Percentiles rank a stretch among this genome's conserved stretches.
phyloP scores from a whole-genome alignment of 2,797 vertebrate genomes.

The Notolepis coatsorum region DNA sequence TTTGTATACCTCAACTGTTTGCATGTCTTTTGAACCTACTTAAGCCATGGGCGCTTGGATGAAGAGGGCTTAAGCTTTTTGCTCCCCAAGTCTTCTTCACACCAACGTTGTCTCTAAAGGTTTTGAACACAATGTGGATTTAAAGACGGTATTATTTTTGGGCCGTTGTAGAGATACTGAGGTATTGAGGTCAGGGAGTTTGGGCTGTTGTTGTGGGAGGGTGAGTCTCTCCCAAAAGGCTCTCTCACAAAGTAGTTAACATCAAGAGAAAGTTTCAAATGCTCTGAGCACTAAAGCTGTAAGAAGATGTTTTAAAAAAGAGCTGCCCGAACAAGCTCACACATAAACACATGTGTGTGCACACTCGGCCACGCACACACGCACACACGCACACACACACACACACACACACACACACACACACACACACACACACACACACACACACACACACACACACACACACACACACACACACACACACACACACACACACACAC shows the following conservation, averaged over 20 bases:
- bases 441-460: not conserved
- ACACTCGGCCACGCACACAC: constrained; percentile 29
- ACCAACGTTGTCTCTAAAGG: constrained; percentile 11
- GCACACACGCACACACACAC: not conserved
- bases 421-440: constrained; percentile 38
- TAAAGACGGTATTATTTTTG: constrained; percentile 47
- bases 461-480: constrained; percentile 8
- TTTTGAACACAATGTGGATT: constrained; percentile 32
- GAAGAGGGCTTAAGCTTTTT: not conserved
- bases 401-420: constrained; percentile 5
- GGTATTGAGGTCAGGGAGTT: constrained; percentile 43
- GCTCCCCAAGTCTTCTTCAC: constrained; percentile 2
- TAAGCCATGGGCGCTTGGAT: constrained; percentile 2
- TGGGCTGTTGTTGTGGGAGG: constrained; percentile 50
- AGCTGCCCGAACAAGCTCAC: constrained; percentile 69
- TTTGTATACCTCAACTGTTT: constrained; percentile 1
- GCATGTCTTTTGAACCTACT: constrained; percentile 4
- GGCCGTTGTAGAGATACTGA: constrained; percentile 20
- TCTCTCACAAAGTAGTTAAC: constrained; percentile 56
- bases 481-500: constrained; percentile 18
- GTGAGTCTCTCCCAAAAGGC: constrained; percentile 32
- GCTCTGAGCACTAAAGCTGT: constrained; percentile 54
- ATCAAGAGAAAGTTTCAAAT: constrained; percentile 70
- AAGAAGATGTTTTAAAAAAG: constrained; percentile 60
- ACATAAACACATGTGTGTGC: constrained; percentile 54